Evolutionary conservation across 2,113 vertebrate genomes (phyloP).

Genomic region (Xenopus tropicalis): DNA sequence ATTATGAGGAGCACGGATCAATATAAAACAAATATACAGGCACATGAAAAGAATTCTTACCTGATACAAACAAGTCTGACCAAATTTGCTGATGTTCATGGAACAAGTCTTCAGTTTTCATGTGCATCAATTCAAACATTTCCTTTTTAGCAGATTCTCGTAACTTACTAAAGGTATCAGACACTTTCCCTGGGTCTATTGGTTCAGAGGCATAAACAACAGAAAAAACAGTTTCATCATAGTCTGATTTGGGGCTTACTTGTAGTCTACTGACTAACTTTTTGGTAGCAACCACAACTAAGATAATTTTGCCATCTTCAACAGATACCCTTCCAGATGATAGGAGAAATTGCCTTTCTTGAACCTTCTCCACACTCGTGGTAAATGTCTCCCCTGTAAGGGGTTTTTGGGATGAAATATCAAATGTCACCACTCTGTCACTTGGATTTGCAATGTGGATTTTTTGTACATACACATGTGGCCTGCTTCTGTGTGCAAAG

Average conservation of each 20-base stretch:
- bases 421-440: conserved; percentile 67
- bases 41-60: conserved; percentile 56
- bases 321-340: conserved; percentile 74
- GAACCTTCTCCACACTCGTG: conserved; percentile 73
- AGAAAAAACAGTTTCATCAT: conserved; percentile 77
- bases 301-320: conserved; percentile 64
- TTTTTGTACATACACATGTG: conserved; percentile 83
- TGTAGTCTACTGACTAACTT: conserved; percentile 74
- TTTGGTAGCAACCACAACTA: conserved; percentile 82
- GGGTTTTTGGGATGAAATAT: conserved; percentile 52
- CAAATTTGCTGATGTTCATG: conserved; percentile 87
- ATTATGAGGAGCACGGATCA: too few relatives aligned
- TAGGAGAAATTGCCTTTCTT: conserved; percentile 79
- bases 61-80: conserved; percentile 90
- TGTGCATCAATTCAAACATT: conserved; percentile 79
- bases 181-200: conserved; percentile 65
- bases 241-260: conserved; percentile 76
- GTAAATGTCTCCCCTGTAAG: conserved; percentile 65
- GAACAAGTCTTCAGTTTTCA: conserved; percentile 71
- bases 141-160: conserved; percentile 80
- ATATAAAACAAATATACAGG: background rate
- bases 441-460: conserved; percentile 83
- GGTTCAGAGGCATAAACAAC: conserved; percentile 79
- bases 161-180: conserved; percentile 74
- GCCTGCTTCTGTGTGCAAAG: conserved; percentile 82